Evolutionary conservation across 2,888 invertebrate genomes (phyloP), one percentile per base, ranked within the genome.

Genomic region (Cantharis flavilabris): DNA sequence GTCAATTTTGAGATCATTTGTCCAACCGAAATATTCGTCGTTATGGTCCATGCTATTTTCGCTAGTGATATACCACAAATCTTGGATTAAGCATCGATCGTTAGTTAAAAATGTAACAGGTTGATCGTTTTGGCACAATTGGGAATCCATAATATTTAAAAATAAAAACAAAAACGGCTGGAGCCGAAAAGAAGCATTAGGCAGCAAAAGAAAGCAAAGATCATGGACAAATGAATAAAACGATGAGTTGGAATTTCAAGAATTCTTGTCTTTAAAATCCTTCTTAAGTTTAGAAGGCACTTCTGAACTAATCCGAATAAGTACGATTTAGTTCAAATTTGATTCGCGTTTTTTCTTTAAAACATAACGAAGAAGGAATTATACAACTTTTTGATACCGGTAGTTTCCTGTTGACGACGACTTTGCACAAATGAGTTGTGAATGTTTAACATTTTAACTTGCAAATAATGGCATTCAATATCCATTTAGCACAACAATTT

Each of bases 341-440:
- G 81, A 70, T 75, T 30, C 63, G 30, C 69, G 77, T 70, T 76
- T 74, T 62, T 80, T 85, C 86, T 90, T 95, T 95, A 95, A 90
- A 95, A 95, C 88, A 95, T 92, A 83, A 95, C 95, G 88, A 95
- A 95, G 90, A 95, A 95, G 79, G 95, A 95, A 90, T 95, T 95
- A 90, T 95, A 95, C 87, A 95, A 90, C 89, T 95, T 95, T 89
- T 95, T 95, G 86, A 95, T 95, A 79, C 95, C 95, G 70, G 95
- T 95, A 26, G 95, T 94, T 89, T 95, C 95, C 86, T 95, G 90
- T 89, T 95, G 95, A 85, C 95, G 92, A 87, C 95, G 95, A 87
- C 94, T 94, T 88, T 95, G 94, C 78, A 95, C 91, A 85, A 95
- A 91, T 87, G 93, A 92, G 89, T 93, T 94, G 88, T 93, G 92